phyloP scores from a whole-genome alignment of 2,113 vertebrate species.

The Porphyrio hochstetteri region DNA sequence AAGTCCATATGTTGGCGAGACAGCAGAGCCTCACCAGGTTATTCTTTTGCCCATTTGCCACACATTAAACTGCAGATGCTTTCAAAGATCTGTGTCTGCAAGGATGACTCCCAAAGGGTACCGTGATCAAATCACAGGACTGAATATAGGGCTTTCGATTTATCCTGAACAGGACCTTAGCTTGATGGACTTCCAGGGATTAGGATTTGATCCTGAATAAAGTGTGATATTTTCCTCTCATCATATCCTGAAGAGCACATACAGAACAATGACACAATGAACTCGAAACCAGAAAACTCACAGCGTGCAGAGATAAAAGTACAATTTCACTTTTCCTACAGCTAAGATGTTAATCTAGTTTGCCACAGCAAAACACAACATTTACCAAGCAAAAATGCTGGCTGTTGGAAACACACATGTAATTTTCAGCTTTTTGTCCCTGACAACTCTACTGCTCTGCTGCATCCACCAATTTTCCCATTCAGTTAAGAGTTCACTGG shows the following conservation, averaged over 20 bases:
- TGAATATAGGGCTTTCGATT: neutral
- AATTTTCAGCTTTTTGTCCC: slow-evolving; percentile 16
- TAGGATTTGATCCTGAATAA: neutral
- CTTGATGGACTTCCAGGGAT: neutral
- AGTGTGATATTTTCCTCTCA: neutral
- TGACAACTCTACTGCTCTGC: neutral
- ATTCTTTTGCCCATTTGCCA: neutral
- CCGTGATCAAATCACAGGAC: too few species aligned
- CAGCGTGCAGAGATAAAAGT: neutral
- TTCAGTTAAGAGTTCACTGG: neutral
- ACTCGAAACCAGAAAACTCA: neutral
- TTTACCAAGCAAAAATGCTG: neutral
- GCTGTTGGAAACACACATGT: neutral
- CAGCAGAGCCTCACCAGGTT: neutral
- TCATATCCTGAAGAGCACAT: neutral
- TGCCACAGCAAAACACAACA: neutral
- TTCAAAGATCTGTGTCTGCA: neutral
- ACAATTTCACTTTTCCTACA: neutral
- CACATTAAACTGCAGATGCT: neutral
- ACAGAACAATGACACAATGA: neutral
- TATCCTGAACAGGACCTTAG: too few species aligned
- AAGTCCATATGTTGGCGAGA: neutral
- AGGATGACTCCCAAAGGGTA: neutral
- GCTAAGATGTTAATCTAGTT: slow-evolving; percentile 4
- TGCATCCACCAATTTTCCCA: neutral